Evolutionary conservation across 1,140 invertebrate genomes (phyloP).

Genomic region (Lycorma delicatula): DNA sequence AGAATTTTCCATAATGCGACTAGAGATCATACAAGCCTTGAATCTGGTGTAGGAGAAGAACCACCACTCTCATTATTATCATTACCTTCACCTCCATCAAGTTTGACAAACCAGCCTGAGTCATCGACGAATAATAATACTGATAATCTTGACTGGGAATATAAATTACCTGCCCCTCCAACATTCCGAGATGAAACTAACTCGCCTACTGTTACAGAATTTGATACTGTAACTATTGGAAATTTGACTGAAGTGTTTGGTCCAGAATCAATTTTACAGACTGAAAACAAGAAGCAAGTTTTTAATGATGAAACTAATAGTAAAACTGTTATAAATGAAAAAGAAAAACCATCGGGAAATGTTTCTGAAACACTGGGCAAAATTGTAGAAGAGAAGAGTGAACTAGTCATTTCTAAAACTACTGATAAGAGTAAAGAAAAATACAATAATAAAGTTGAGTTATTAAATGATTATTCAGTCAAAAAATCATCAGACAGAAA

Average conservation of each 20-base stretch:
- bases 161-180: constrained; percentile 52
- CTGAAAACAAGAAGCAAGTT: not conserved
- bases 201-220: constrained; percentile 35
- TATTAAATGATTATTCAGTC: too few relatives aligned
- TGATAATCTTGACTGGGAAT: constrained; percentile 45
- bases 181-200: constrained; percentile 44
- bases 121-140: not conserved
- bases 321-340: not conserved
- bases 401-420: too few relatives aligned
- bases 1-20: constrained; percentile 31
- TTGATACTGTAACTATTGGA: constrained; percentile 32
- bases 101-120: not conserved
- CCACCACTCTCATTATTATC: not conserved
- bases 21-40: constrained; percentile 21
- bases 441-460: too few relatives aligned
- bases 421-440: too few relatives aligned
- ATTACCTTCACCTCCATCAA: not conserved
- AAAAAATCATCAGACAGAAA: too few relatives aligned
- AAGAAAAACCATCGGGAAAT: too few relatives aligned
- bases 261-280: not conserved
- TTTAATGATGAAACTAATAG: not conserved
- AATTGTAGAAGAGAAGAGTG: too few relatives aligned
- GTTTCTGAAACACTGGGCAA: too few relatives aligned
- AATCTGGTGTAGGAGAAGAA: constrained; percentile 16
- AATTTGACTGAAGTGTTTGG: constrained; percentile 19